Conservation (phyloP, 2,113 vertebrate species). For the Toxotes jaculatrix region DNA sequence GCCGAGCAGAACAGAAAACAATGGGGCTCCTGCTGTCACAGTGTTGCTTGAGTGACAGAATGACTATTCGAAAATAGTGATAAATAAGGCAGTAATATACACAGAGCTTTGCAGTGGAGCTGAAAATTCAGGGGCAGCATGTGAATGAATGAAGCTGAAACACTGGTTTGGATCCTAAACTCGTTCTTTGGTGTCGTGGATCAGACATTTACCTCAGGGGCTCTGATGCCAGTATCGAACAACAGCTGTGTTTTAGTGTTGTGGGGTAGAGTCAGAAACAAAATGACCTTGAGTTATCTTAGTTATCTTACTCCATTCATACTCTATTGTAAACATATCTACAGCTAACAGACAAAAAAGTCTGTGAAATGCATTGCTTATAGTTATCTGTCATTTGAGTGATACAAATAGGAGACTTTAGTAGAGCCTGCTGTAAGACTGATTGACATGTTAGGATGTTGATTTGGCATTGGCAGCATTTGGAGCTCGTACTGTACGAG, state of each 20-base stretch:
- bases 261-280: slow-evolving; percentile 36
- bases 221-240: slow-evolving; percentile 3
- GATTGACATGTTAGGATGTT: neutral
- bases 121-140: slow-evolving; percentile 29
- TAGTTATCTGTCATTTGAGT: neutral
- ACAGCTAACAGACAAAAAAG: slow-evolving; percentile 28
- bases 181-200: neutral
- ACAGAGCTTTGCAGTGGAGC: slow-evolving; percentile 20
- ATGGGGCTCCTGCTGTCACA: slow-evolving; percentile 44
- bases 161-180: slow-evolving; percentile 6
- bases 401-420: neutral
- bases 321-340: slow-evolving; percentile 41
- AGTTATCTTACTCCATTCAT: slow-evolving; percentile 19
- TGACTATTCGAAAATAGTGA: slow-evolving; percentile 59
- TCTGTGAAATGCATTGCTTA: slow-evolving; percentile 11
- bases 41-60: slow-evolving; percentile 57
- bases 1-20: slow-evolving; percentile 59
- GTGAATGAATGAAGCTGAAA: slow-evolving; percentile 27
- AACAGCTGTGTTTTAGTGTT: slow-evolving; percentile 18
- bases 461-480: slow-evolving; percentile 10
- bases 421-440: slow-evolving; percentile 1
- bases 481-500: neutral
- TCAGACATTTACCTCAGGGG: slow-evolving; percentile 10
- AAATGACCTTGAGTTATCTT: slow-evolving; percentile 9
- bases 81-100: slow-evolving; percentile 52